Evolutionary conservation across 2,797 vertebrate species (phyloP).

Genomic region (Eulemur rubriventer): DNA sequence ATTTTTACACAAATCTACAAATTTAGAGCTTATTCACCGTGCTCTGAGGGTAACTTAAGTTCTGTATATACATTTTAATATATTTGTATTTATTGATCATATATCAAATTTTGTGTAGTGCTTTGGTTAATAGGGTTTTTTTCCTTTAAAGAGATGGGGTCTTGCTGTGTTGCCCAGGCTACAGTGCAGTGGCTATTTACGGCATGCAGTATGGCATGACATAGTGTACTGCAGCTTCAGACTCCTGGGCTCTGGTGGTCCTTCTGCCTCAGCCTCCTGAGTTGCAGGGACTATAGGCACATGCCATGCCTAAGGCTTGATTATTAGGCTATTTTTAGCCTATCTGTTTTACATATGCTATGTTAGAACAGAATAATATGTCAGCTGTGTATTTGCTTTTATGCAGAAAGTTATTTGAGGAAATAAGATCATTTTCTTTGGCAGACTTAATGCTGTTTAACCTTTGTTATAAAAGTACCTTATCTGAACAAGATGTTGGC

Average conservation of each 20-base stretch:
- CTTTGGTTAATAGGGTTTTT: slow-evolving; percentile 44
- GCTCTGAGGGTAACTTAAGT: background rate
- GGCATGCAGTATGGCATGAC: too few species aligned
- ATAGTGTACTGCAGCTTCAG: background rate
- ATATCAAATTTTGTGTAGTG: slow-evolving; percentile 6
- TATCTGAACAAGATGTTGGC: slow-evolving; percentile 14
- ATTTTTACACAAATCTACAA: background rate
- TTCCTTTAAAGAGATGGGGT: background rate
- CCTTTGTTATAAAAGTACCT: background rate
- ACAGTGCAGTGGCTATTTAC: background rate
- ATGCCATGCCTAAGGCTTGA: background rate
- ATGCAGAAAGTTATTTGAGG: slow-evolving; percentile 41
- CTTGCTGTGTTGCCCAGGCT: background rate
- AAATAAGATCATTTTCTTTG: slow-evolving; percentile 5
- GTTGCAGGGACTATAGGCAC: background rate
- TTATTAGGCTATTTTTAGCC: background rate
- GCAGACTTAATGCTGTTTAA: background rate
- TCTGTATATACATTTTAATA: background rate
- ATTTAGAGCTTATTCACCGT: slow-evolving; percentile 40
- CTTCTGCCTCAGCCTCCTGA: background rate
- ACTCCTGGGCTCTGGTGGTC: background rate
- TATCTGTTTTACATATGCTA: background rate
- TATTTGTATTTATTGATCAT: slow-evolving; percentile 41
- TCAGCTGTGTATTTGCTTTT: slow-evolving; percentile 23
- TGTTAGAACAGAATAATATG: slow-evolving; percentile 9